Evolutionary conservation across 2,113 vertebrate genomes (phyloP), one percentile per base, ranked within the genome.

Genomic region (Nicator chloris): DNA sequence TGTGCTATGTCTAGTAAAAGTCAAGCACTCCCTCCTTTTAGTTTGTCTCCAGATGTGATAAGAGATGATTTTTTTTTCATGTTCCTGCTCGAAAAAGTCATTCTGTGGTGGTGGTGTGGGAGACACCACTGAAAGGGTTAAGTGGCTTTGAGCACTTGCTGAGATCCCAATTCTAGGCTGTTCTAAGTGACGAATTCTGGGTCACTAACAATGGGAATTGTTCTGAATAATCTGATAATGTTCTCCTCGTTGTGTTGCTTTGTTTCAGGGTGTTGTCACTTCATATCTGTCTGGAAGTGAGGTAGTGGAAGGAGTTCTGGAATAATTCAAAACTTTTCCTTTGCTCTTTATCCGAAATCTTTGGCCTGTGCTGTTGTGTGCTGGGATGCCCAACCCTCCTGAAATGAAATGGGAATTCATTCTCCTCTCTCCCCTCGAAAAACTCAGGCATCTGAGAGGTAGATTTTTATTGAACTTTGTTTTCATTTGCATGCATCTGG

Each of bases 231-330:
- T 97, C 95, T 92, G 96, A 96, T 96, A 93, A 96, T 92, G 53
- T 75, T 92, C 88, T 88, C 49, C 72, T 90, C 2, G 65, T 82
- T 81, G 72, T 70, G 65, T 92, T 95, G 73, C 93, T 92, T 95
- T 96, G 90, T 95, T 93, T 95, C 79, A 95, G 95, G 93, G 79
- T 94, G 82, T 95, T 95, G 92, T 96, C 95, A 75, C 71, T 97
- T 92, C 90, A 68, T 94, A 95, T 93, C 94, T 94, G 63, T 95
- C 93, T 97, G 95, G 96, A 97, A 96, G 92, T 96, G 96, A 97
- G 88, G 94, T 95, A 96, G 96, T 97, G 92, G 96, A 95, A 96
- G 92, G 91, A 95, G 89, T 87, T 92, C 86, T 92, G 89, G 80
- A 95, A 86, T 95, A 92, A 91, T 94, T 94, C 35, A 92, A 84